These are phyloP conservation scores for Heteropelma amictum DNA, from an alignment of 2,888 invertebrate genomes.

Conservation along the genomic window DNA sequence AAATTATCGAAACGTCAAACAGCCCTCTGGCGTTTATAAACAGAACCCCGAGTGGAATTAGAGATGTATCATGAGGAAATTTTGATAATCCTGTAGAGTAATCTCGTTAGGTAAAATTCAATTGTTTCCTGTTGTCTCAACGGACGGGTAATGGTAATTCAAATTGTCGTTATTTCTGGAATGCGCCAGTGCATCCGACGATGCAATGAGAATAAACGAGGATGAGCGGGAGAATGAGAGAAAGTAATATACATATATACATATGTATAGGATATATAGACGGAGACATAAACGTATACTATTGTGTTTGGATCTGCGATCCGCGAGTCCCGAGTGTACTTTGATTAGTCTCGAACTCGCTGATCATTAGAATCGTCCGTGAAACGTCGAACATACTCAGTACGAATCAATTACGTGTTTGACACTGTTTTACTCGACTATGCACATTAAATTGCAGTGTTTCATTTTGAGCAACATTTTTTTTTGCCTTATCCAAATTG, in stretches of 20 bases:
- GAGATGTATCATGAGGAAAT: slow-evolving; percentile 16
- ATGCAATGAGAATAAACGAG: slow-evolving; percentile 6
- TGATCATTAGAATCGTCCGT: slow-evolving; percentile 18
- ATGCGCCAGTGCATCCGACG: neutral
- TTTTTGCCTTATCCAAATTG: too few relatives aligned
- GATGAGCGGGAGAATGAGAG: neutral
- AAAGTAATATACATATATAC: neutral
- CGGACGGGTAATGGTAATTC: slow-evolving; percentile 37
- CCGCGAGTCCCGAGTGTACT: slow-evolving; percentile 29
- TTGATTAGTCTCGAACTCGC: slow-evolving; percentile 36
- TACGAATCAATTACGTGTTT: slow-evolving; percentile 17
- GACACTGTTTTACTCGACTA: too few relatives aligned
- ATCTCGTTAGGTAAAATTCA: slow-evolving; percentile 32
- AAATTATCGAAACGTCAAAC: slow-evolving; percentile 27
- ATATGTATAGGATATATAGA: neutral
- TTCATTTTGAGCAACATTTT: too few relatives aligned
- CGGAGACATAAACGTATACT: neutral
- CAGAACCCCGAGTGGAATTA: neutral
- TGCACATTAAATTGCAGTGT: too few relatives aligned
- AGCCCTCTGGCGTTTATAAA: too few relatives aligned
- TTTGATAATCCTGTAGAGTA: slow-evolving; percentile 26
- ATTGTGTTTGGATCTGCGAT: slow-evolving; percentile 10
- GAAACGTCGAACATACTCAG: slow-evolving; percentile 21
- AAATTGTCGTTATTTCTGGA: slow-evolving; percentile 30
- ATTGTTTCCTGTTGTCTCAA: slow-evolving; percentile 34